Evolutionary conservation across 2,888 invertebrate species (phyloP).

Genomic region (Heliconius ismenius): DNA sequence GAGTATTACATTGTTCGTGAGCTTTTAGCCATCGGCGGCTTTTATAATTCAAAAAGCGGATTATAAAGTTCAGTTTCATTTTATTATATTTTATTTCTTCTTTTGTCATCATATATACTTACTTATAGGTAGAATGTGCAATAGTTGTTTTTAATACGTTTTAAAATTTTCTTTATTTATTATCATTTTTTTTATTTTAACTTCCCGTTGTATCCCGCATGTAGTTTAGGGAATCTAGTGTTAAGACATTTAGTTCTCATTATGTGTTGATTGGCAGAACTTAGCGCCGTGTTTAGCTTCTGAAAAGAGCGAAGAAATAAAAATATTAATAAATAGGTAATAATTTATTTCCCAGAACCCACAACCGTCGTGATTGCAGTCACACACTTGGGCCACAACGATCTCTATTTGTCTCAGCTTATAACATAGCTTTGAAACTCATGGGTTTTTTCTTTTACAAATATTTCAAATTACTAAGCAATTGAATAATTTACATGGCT

Average conservation of each 20-base stretch:
- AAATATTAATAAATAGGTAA: too few species aligned
- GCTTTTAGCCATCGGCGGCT: conserved; percentile 10
- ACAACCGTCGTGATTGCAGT: too few species aligned
- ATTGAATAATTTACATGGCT: background rate
- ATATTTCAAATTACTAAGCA: background rate
- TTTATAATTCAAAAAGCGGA: conserved; percentile 7
- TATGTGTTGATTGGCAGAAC: too few species aligned
- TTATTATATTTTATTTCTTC: background rate
- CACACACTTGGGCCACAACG: too few species aligned
- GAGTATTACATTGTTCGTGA: conserved; percentile 1
- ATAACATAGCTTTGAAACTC: background rate
- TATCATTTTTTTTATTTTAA: background rate
- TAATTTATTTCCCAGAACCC: too few species aligned
- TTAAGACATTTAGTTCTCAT: too few species aligned
- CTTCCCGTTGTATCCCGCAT: too few species aligned
- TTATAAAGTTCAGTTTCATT: conserved; percentile 5
- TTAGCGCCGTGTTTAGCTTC: too few species aligned
- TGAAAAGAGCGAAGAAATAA: too few species aligned
- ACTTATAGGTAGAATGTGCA: background rate
- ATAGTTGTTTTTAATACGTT: background rate
- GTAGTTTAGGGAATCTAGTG: too few species aligned
- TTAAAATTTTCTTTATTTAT: background rate
- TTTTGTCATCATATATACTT: background rate
- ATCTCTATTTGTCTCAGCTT: background rate
- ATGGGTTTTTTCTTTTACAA: background rate